Conservation (phyloP, 1,140 invertebrate genomes). For the Drosophila sulfurigaster region DNA sequence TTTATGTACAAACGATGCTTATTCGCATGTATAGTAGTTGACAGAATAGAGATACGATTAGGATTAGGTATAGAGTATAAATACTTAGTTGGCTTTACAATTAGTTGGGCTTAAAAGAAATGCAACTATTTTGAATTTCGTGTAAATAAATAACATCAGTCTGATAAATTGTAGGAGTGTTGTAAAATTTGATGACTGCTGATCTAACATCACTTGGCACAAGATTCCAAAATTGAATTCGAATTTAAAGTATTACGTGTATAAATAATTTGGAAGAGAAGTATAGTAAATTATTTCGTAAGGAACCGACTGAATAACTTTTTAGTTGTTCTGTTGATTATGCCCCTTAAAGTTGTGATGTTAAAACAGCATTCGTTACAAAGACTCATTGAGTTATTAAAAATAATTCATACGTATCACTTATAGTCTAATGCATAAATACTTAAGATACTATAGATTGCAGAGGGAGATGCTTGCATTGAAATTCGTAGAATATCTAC, state of each 20-base stretch:
- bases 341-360: not conserved
- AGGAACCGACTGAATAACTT: too few species aligned
- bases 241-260: too few species aligned
- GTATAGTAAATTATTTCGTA: too few species aligned
- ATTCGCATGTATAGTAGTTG: slow-evolving; percentile 14
- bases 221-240: not conserved
- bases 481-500: slow-evolving; percentile 65
- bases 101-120: slow-evolving; percentile 52
- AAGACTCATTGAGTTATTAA: slow-evolving; percentile 1
- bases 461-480: slow-evolving; percentile 35
- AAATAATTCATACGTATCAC: slow-evolving; percentile 1
- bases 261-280: too few species aligned
- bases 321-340: not conserved
- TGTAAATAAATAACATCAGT: slow-evolving; percentile 68
- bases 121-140: slow-evolving; percentile 50
- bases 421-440: slow-evolving; percentile 50
- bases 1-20: slow-evolving; percentile 35
- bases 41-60: slow-evolving; percentile 34
- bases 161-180: slow-evolving; percentile 52
- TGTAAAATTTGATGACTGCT: slow-evolving; percentile 2
- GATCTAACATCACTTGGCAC: slow-evolving; percentile 25
- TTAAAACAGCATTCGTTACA: not conserved
- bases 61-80: slow-evolving; percentile 37
- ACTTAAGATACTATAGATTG: slow-evolving; percentile 44
- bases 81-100: slow-evolving; percentile 52